These are phyloP conservation scores for Eudemis profundana DNA, from an alignment of 2,888 invertebrate species.

Conservation along the genomic window DNA sequence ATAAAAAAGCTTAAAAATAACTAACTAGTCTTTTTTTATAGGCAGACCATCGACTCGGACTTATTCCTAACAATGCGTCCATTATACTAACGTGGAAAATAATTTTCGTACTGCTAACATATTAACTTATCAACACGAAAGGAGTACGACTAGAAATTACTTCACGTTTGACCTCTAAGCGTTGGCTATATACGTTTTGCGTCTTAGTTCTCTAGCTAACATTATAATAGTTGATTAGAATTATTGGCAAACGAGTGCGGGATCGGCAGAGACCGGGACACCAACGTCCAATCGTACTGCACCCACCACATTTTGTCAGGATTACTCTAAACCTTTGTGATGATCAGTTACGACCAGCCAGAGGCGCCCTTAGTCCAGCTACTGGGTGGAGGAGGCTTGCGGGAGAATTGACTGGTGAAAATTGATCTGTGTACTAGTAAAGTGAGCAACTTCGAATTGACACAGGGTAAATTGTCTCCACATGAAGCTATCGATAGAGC, in stretches of 20 bases:
- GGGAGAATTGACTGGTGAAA: constrained; percentile 64
- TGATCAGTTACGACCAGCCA: constrained; percentile 4
- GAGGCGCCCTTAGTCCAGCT: neutral
- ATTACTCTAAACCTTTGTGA: neutral
- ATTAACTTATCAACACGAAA: constrained; percentile 79
- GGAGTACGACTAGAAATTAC: constrained; percentile 82
- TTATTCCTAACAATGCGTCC: constrained; percentile 60
- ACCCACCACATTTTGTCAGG: neutral
- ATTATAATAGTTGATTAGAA: constrained; percentile 48
- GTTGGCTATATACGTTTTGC: constrained; percentile 44
- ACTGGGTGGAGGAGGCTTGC: constrained; percentile 49
- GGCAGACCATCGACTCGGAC: constrained; percentile 75
- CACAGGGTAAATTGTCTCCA: constrained; percentile 54
- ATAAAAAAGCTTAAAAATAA: constrained; percentile 79
- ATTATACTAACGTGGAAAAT: constrained; percentile 62
- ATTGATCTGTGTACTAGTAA: constrained; percentile 62
- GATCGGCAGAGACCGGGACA: constrained; percentile 6
- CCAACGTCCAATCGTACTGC: constrained; percentile 9
- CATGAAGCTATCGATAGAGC: constrained; percentile 44
- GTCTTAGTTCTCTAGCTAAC: constrained; percentile 47
- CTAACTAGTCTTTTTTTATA: constrained; percentile 78
- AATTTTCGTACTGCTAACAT: constrained; percentile 83
- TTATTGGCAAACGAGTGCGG: constrained; percentile 51
- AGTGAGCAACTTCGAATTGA: constrained; percentile 69
- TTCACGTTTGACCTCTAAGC: constrained; percentile 53